Base-by-base conservation (phyloP, 1,140 invertebrate species). In the Drepana arcuata region DNA sequence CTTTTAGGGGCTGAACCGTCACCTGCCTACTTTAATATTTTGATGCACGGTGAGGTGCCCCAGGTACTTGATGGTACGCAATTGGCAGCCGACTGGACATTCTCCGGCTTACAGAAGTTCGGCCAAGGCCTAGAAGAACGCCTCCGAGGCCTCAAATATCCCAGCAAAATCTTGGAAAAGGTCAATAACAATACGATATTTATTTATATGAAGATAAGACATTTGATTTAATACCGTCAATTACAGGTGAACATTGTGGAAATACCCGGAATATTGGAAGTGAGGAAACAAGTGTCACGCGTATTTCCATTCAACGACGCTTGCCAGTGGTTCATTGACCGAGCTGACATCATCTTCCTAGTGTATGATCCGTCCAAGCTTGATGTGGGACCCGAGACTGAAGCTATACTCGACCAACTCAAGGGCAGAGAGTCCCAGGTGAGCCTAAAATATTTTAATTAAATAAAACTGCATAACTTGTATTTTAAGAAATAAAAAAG, bases 341-440 rank as follows among this genome's bases (percentile, higher is more conserved):
- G 95, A 42, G 95, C 95, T 7, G 95, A 97, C 75, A 92, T 97
- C 36, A 96, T 98, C 69, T 96, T 97, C 77, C 86, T 98, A 27
- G 92, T 97, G 2, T 98, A 98, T 68, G 96, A 98, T 83, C 95
- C 95, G 30, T 92, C 93, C 6, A 97, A 98, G 84, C 86, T 98
- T 42, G 95, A 98, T 73, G 94, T 97, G 35, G 95, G 95, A 37
- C 92, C 93, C 31, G 95, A 97, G 84, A 94, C 96, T 31, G 95
- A 97, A 85, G 94, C 94, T 41, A 94, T 96, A 65, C 88, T 97
- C 33, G 93, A 96, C 72, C 94, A 96, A 71, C 88, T 97, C 7
- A 96, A 97, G 81, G 95, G 95, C 60, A 89, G 94, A 48, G 95
- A 97, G 82, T 91, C 92, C 59, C 93, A 95, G 86, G 91, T 92